Percentiles rank a stretch among this genome's conserved stretches.
Evolutionary conservation across 2,888 invertebrate species (phyloP).

Genomic region (Hartigia nigra): DNA sequence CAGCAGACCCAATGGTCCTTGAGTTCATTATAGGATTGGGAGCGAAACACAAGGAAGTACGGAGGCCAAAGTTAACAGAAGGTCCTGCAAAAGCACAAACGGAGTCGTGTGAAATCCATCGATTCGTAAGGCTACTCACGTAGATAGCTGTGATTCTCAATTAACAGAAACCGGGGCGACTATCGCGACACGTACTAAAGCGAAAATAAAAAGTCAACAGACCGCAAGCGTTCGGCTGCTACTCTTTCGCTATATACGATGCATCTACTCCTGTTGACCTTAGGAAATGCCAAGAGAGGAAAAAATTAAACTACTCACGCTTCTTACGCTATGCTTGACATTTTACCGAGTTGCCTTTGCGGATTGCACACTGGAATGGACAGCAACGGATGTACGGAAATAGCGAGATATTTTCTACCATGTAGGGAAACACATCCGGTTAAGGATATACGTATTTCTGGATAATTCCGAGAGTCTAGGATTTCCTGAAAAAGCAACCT

Average conservation of each 20-base stretch:
- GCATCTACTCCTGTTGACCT: constrained; percentile 30
- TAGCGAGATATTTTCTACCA: neutral
- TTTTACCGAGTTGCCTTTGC: neutral
- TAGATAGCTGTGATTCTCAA: constrained; percentile 55
- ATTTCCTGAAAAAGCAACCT: neutral
- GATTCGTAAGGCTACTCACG: constrained; percentile 47
- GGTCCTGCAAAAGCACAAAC: constrained; percentile 24
- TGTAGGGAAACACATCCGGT: neutral
- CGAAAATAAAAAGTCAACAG: constrained; percentile 45
- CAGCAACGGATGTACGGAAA: neutral
- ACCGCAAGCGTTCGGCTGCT: constrained; percentile 18
- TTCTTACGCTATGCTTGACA: neutral
- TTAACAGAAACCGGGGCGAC: constrained; percentile 39
- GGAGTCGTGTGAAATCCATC: constrained; percentile 38
- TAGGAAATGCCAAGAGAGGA: constrained; percentile 29
- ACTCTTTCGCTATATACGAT: constrained; percentile 13
- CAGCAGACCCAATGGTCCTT: neutral
- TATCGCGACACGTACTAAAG: constrained; percentile 30
- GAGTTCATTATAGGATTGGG: neutral
- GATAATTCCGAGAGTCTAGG: neutral
- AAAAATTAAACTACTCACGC: constrained; percentile 25
- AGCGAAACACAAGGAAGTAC: neutral
- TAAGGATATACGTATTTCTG: neutral
- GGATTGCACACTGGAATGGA: neutral
- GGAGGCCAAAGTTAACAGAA: neutral